phyloP scores from a whole-genome alignment of 1,140 invertebrate species.

The Neoseiulus cucumeris region DNA sequence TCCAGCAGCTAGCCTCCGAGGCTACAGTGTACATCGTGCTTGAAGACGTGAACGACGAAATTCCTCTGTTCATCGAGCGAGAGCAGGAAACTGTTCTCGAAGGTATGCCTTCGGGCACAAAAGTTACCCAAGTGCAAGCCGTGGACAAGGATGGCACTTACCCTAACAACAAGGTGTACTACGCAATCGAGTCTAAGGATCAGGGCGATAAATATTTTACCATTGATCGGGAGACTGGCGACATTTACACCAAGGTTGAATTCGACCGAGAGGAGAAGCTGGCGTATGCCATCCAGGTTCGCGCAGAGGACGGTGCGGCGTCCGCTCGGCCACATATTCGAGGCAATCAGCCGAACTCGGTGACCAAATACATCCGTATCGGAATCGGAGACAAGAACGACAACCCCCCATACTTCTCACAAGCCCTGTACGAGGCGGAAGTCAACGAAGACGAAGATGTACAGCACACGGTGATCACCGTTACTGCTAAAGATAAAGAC shows the following conservation, averaged over 20 bases:
- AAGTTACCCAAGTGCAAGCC: conserved; percentile 85
- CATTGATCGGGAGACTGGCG: conserved; percentile 76
- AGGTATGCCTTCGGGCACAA: conserved; percentile 75
- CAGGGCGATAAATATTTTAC: conserved; percentile 84
- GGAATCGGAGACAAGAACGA: conserved; percentile 70
- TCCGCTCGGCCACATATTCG: conserved; percentile 62
- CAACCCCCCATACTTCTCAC: conserved; percentile 90
- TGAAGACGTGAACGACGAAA: conserved; percentile 90
- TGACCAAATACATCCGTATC: conserved; percentile 35
- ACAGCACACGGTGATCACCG: conserved; percentile 81
- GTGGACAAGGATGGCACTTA: conserved; percentile 88
- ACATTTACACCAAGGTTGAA: conserved; percentile 76
- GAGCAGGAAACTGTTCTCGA: conserved; percentile 84
- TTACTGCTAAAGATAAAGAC: conserved; percentile 93
- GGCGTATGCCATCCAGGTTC: conserved; percentile 78
- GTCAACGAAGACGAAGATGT: conserved; percentile 95
- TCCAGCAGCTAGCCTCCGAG: conserved; percentile 79
- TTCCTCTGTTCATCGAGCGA: conserved; percentile 76
- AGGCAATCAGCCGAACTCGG: conserved; percentile 21
- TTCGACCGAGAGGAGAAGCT: conserved; percentile 81
- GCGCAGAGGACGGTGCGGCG: conserved; percentile 72
- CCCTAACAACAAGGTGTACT: conserved; percentile 77
- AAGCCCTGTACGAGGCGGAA: conserved; percentile 80
- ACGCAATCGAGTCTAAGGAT: conserved; percentile 67
- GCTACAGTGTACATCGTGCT: conserved; percentile 78